Evolutionary conservation across 2,797 vertebrate genomes (phyloP).

Genomic region (Acestrorhynchus altus): DNA sequence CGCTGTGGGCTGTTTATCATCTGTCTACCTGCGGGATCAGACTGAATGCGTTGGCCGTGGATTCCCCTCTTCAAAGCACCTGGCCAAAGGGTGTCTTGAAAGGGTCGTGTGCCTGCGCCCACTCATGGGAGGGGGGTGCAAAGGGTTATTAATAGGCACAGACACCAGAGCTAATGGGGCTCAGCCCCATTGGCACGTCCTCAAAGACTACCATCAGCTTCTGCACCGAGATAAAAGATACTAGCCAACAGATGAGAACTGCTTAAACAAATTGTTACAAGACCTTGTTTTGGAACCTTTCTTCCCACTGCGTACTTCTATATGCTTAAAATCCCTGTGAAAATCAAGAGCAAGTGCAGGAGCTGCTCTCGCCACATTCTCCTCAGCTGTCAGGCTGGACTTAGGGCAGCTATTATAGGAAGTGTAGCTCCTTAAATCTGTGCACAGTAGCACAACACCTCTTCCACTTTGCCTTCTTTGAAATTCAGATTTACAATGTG

Average conservation of each 20-base stretch:
- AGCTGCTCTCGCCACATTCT: neutral
- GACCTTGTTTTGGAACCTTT: constrained; percentile 51
- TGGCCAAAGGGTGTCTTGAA: constrained; percentile 41
- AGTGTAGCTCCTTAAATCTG: neutral
- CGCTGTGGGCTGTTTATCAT: constrained; percentile 44
- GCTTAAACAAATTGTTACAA: constrained; percentile 58
- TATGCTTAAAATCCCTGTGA: constrained; percentile 42
- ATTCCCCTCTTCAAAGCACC: constrained; percentile 57
- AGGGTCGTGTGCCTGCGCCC: constrained; percentile 27
- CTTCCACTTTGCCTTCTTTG: constrained; percentile 6
- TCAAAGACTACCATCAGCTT: constrained; percentile 59
- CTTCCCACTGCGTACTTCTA: constrained; percentile 21
- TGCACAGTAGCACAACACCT: constrained; percentile 10
- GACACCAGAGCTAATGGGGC: constrained; percentile 67
- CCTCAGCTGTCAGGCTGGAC: constrained; percentile 28
- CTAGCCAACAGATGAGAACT: constrained; percentile 39
- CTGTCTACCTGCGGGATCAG: constrained; percentile 51
- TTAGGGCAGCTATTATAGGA: constrained; percentile 10
- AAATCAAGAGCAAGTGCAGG: constrained; percentile 13
- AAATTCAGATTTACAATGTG: neutral
- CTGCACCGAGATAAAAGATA: constrained; percentile 55
- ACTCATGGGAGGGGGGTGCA: constrained; percentile 9
- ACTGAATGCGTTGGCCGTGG: constrained; percentile 36
- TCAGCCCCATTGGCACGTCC: constrained; percentile 66
- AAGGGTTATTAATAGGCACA: constrained; percentile 69